Conservation (phyloP, 2,797 vertebrate species). For the Austrolebias charrua region DNA sequence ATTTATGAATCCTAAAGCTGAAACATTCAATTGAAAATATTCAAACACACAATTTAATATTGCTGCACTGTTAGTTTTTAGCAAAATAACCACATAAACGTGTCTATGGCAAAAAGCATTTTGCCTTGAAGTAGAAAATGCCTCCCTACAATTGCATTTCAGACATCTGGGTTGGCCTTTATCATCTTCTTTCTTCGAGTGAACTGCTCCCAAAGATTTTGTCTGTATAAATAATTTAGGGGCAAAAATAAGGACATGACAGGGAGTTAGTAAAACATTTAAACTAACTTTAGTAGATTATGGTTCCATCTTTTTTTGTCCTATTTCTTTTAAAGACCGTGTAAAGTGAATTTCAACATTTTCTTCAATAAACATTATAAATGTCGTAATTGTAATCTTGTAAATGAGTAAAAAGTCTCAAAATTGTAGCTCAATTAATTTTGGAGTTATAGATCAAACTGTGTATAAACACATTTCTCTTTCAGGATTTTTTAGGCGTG, state of each 20-base stretch:
- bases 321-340: too few species aligned
- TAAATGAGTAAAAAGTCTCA: too few species aligned
- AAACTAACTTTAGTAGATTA: background rate
- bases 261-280: background rate
- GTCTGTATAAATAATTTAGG: background rate
- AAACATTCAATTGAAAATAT: background rate
- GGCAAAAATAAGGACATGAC: background rate
- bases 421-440: too few species aligned
- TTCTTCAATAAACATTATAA: too few species aligned
- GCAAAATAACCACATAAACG: too few species aligned
- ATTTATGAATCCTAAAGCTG: too few species aligned
- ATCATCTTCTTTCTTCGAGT: background rate
- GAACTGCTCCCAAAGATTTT: background rate
- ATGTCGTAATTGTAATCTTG: too few species aligned
- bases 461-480: too few species aligned
- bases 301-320: background rate
- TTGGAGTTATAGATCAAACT: too few species aligned
- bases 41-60: background rate
- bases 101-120: background rate
- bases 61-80: too few species aligned
- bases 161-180: background rate
- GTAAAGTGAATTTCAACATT: too few species aligned
- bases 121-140: background rate
- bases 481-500: too few species aligned
- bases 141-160: background rate